Evolutionary conservation across 2,113 vertebrate species (phyloP).

Genomic region (Oreochromis tanganicae): DNA sequence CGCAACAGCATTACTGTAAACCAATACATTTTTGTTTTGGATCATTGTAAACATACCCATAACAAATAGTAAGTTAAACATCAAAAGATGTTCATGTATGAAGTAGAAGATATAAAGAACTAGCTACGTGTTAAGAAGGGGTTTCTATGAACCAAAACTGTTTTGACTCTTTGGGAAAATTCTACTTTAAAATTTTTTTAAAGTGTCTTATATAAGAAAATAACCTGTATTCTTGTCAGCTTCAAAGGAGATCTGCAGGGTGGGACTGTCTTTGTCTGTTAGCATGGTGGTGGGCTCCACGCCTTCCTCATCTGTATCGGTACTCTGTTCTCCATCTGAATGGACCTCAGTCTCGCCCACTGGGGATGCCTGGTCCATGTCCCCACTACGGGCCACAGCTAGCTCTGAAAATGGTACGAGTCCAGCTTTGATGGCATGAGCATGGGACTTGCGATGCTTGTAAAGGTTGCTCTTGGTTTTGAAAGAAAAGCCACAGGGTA

Average conservation of each 20-base stretch:
- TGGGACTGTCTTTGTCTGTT: slow-evolving; percentile 79
- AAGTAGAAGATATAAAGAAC: not conserved
- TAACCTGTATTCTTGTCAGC: slow-evolving; percentile 72
- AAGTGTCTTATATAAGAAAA: not conserved
- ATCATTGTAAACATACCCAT: not conserved
- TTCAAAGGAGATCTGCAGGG: slow-evolving; percentile 80
- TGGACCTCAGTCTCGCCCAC: slow-evolving; percentile 89
- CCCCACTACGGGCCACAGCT: slow-evolving; percentile 79
- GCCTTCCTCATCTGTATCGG: slow-evolving; percentile 94
- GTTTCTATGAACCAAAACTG: not conserved
- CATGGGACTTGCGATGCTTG: slow-evolving; percentile 98
- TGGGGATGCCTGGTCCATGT: slow-evolving; percentile 83
- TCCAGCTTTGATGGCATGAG: slow-evolving; percentile 98
- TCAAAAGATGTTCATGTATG: not conserved
- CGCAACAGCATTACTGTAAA: not conserved
- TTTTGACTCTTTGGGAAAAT: not conserved
- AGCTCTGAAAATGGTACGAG: slow-evolving; percentile 92
- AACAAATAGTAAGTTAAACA: not conserved
- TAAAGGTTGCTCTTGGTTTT: slow-evolving; percentile 99
- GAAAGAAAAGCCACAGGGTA: slow-evolving; percentile 97
- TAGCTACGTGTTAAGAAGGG: not conserved
- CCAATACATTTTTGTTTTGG: not conserved
- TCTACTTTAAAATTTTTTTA: not conserved
- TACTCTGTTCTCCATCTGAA: slow-evolving; percentile 96
- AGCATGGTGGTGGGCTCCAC: slow-evolving; percentile 76